Base-by-base conservation (phyloP, 2,797 vertebrate species). In the Hybognathus amarus region DNA sequence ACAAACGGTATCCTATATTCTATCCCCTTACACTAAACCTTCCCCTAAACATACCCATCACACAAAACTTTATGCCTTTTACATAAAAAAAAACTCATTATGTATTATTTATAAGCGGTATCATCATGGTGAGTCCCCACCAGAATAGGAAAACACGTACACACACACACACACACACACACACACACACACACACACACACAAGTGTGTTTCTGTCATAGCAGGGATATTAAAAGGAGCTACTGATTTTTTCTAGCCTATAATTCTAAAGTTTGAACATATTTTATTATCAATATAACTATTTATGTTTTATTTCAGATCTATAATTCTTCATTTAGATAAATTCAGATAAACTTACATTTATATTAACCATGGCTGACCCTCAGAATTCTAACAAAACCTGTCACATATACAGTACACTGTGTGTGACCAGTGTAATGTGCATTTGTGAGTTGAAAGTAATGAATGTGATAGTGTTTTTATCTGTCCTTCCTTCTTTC, bases 391-490 rank as follows among this genome's bases (percentile, higher is more conserved):
- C n/a, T 5, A 24, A 4, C 3, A 27, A 71, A 71, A 71, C 45
- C 50, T 20, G 63, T 15, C 15, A 50, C 50, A 1, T 6, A 6
- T 20, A 64, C n/a, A n/a, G n/a, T n/a, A n/a, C 17, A 17, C 6
- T 33, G 40, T 38, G 22, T 36, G 36, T 36, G 24, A 30, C 20
- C 4, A 20, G 40, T 24, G 36, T 63, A 50, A 22, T 30, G n/a
- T 13, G 84, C 75, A 52, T 63, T 74, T 42, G 56, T 33, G 56
- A 54, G 40, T 52, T 67, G 18, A 71, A 45, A 63, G 50, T 33
- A 77, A 77, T 73, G 88, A 91, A 88, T 87, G 85, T 84, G 87
- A 89, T 88, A 85, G 77, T 20, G 40, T 61, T 36, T 40, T 27
- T 36, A 22, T 18, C 63, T 70, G 40, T 59, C 69, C 77, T 73